phyloP scores from a whole-genome alignment of 30 jellyfish, hydroid and myxozoan genomes.

The Hydractinia echinata region DNA sequence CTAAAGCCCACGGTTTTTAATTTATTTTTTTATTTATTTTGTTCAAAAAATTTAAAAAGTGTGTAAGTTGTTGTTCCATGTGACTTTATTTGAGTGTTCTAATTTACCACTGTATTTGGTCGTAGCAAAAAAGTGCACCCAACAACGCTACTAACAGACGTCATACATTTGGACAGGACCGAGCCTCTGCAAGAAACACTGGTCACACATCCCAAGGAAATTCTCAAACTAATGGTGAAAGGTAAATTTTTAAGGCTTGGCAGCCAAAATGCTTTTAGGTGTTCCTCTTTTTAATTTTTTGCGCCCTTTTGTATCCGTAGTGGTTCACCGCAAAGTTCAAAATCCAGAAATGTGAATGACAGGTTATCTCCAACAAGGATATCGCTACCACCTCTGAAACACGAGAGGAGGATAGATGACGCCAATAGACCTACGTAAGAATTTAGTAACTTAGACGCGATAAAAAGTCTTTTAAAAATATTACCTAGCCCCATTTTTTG shows the following conservation, averaged over 20 bases:
- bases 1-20: no score
- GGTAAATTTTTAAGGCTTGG: background rate
- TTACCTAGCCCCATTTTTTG: background rate
- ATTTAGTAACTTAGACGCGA: background rate
- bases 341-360: conserved; percentile 31
- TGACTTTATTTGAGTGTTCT: no score
- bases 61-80: no score
- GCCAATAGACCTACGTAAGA: conserved; percentile 89
- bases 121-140: conserved; percentile 88
- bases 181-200: conserved; percentile 51
- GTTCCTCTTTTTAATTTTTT: background rate
- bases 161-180: conserved; percentile 61
- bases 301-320: background rate
- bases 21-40: no score
- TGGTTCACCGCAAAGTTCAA: conserved; percentile 10
- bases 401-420: conserved; percentile 77
- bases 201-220: conserved; percentile 31
- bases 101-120: background rate
- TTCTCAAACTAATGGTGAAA: conserved; percentile 79
- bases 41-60: no score
- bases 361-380: conserved; percentile 93
- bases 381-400: conserved; percentile 84
- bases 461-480: background rate
- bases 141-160: conserved; percentile 63
- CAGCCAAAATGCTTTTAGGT: background rate